Conservation (phyloP, 2,888 invertebrate genomes). For the Polia nebulosa region DNA sequence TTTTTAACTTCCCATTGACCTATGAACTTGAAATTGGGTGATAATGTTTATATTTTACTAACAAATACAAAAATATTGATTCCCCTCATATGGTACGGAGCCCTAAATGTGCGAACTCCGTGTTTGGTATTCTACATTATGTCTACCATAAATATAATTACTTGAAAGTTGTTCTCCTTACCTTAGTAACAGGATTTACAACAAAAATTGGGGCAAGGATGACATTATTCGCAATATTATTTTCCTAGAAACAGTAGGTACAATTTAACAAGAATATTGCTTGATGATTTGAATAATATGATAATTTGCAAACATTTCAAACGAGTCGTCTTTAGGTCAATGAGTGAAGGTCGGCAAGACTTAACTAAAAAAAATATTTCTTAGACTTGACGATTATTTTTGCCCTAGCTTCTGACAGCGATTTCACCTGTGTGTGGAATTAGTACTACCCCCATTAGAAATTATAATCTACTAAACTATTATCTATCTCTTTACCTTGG, state of each 20-base stretch:
- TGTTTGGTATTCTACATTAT: no score
- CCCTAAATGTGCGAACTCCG: no score
- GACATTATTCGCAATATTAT: neutral
- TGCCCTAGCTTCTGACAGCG: no score
- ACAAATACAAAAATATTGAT: no score
- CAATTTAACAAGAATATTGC: neutral
- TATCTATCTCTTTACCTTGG: no score
- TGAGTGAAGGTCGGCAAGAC: constrained; percentile 17
- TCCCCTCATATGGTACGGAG: no score
- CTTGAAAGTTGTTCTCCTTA: neutral
- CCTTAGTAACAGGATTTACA: constrained; percentile 2
- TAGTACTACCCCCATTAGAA: no score
- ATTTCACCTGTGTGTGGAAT: no score
- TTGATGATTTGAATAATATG: constrained; percentile 25
- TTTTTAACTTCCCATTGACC: no score
- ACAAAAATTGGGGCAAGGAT: constrained; percentile 33
- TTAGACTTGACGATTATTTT: neutral
- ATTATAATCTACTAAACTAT: no score
- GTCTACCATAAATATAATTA: neutral
- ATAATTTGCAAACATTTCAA: constrained; percentile 30
- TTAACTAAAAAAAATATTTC: neutral
- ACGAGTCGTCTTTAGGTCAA: constrained; percentile 33
- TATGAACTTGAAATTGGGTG: no score
- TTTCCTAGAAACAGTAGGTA: neutral
- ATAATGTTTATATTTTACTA: no score